Conservation (phyloP, 1,140 invertebrate species). For the Battus philenor region DNA sequence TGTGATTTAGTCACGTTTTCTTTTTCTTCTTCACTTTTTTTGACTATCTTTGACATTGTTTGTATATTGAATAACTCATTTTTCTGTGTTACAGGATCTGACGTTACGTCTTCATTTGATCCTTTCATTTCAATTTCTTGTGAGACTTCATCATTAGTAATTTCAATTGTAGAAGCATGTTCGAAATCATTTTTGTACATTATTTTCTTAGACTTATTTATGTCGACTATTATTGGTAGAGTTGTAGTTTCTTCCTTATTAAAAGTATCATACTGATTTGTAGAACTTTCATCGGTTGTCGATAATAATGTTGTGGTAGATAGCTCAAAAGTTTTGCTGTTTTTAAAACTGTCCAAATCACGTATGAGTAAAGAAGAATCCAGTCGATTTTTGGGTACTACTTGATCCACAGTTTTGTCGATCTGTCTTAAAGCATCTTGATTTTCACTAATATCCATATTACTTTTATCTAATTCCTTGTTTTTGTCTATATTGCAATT, state of each 20-base stretch:
- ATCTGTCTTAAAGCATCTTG: too few species aligned
- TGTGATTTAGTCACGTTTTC: too few species aligned
- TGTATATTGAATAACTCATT: constrained; percentile 15
- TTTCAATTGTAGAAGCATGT: constrained; percentile 38
- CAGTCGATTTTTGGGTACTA: too few species aligned
- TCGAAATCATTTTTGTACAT: constrained; percentile 24
- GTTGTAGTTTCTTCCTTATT: neutral
- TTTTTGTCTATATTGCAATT: constrained; percentile 73
- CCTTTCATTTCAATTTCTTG: constrained; percentile 19
- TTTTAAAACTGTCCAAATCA: too few species aligned
- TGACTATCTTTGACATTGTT: too few species aligned
- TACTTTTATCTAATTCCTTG: neutral
- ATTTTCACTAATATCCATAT: neutral
- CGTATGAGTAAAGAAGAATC: too few species aligned
- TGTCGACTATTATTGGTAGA: constrained; percentile 5
- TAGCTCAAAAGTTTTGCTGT: too few species aligned
- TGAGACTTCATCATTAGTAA: constrained; percentile 22
- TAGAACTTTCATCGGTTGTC: neutral
- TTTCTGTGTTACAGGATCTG: constrained; percentile 20
- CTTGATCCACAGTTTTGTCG: too few species aligned
- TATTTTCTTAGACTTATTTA: constrained; percentile 9
- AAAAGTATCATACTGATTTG: neutral
- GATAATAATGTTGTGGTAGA: neutral
- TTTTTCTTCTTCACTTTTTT: too few species aligned
- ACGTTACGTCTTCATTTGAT: constrained; percentile 24